These are phyloP conservation scores for Standfussiana lucernea DNA, from an alignment of 2,888 invertebrate genomes.

Conservation along the genomic window DNA sequence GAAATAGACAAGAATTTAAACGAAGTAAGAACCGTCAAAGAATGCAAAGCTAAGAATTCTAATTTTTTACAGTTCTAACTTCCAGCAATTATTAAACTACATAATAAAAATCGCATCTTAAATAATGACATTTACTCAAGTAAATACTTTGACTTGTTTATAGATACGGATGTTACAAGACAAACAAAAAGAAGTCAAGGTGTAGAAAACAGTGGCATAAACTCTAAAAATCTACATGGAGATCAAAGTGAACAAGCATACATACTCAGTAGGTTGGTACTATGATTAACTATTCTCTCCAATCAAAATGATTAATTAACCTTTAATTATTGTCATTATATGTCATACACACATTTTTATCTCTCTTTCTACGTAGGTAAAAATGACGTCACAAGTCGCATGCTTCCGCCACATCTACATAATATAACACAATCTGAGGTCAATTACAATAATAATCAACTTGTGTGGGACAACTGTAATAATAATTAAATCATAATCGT, in stretches of 20 bases:
- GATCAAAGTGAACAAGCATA: background rate
- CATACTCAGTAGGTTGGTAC: too few species aligned
- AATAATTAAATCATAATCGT: conserved; percentile 32
- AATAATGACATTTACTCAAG: too few species aligned
- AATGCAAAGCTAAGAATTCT: too few species aligned
- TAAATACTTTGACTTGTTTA: too few species aligned
- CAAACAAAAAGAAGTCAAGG: background rate
- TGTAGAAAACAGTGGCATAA: background rate
- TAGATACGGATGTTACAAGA: too few species aligned
- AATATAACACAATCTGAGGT: conserved; percentile 23
- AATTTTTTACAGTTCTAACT: too few species aligned
- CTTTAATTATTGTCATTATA: background rate
- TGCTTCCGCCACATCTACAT: conserved; percentile 13
- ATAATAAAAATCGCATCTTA: too few species aligned
- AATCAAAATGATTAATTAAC: background rate
- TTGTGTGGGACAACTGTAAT: conserved; percentile 25
- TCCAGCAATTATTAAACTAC: too few species aligned
- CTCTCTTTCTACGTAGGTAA: background rate
- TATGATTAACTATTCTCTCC: background rate
- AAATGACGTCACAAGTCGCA: conserved; percentile 15
- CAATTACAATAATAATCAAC: conserved; percentile 28
- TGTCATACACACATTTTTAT: background rate
- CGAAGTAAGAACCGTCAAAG: too few species aligned
- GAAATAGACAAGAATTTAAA: too few species aligned
- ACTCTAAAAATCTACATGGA: background rate